Evolutionary conservation across 1,140 invertebrate genomes (phyloP).

Genomic region (Rhagoletis zephyria): DNA sequence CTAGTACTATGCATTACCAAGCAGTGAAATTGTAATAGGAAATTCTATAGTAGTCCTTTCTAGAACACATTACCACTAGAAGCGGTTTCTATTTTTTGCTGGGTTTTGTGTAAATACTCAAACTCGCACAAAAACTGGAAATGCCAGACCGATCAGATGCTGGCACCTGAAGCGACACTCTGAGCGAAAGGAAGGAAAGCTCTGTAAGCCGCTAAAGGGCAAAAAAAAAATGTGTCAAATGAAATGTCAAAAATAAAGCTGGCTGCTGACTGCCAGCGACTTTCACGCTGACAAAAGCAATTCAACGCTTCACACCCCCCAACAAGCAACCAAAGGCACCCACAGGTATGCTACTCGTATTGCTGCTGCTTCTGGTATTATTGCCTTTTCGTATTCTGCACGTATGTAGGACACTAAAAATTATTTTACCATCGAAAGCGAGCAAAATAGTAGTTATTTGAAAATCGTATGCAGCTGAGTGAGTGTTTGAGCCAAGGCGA

Average conservation of each 20-base stretch:
- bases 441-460: too few species aligned
- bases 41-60: too few species aligned
- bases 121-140: not conserved
- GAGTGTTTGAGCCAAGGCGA: too few species aligned
- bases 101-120: too few species aligned
- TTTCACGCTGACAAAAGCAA: conserved; percentile 36
- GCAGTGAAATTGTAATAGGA: too few species aligned
- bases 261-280: conserved; percentile 31
- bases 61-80: too few species aligned
- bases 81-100: too few species aligned
- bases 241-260: conserved; percentile 48
- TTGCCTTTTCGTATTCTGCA: conserved; percentile 26
- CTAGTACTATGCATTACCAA: too few species aligned
- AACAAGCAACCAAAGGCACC: not conserved
- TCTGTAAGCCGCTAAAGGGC: not conserved
- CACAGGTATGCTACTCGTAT: not conserved
- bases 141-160: conserved; percentile 36
- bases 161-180: not conserved
- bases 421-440: too few species aligned
- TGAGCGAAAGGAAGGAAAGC: not conserved
- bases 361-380: not conserved
- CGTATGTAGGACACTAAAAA: not conserved
- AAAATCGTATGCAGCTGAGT: too few species aligned
- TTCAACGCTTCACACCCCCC: conserved; percentile 37
- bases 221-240: conserved; percentile 32